These are phyloP conservation scores for Drosophila austrosaltans DNA, from an alignment of 2,888 invertebrate genomes.

Conservation along the genomic window DNA sequence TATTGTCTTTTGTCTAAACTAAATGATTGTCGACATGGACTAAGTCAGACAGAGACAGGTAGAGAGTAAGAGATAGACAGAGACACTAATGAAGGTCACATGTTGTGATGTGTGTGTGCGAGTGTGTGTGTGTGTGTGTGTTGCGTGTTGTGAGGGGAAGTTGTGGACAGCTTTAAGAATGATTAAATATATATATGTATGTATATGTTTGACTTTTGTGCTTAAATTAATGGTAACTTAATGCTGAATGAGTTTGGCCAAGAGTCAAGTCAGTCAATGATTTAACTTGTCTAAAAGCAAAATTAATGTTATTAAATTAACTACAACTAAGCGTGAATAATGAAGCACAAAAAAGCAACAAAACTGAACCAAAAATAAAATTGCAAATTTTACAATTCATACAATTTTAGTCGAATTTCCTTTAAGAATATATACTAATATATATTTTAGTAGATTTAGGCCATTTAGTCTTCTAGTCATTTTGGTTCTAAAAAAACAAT, in stretches of 20 bases:
- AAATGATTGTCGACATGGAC: conserved; percentile 38
- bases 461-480: too few relatives aligned
- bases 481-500: too few relatives aligned
- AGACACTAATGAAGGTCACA: conserved; percentile 52
- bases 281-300: conserved; percentile 19
- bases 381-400: background rate
- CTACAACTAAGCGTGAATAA: conserved; percentile 4
- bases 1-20: conserved; percentile 41
- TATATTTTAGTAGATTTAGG: too few relatives aligned
- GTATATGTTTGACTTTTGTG: conserved; percentile 47
- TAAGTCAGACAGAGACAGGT: conserved; percentile 31
- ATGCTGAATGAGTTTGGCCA: conserved; percentile 15
- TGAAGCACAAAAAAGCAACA: background rate
- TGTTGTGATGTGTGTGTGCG: conserved; percentile 29
- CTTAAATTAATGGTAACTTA: conserved; percentile 24
- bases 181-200: conserved; percentile 42
- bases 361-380: background rate
- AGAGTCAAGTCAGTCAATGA: conserved; percentile 33
- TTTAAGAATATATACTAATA: too few relatives aligned
- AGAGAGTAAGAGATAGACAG: background rate
- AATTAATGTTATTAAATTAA: conserved; percentile 12
- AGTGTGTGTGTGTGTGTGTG: background rate
- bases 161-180: conserved; percentile 42
- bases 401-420: too few relatives aligned
- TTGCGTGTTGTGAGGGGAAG: conserved; percentile 20